phyloP scores from a whole-genome alignment of 2,888 invertebrate genomes.

The Chloroclystis v-ata region DNA sequence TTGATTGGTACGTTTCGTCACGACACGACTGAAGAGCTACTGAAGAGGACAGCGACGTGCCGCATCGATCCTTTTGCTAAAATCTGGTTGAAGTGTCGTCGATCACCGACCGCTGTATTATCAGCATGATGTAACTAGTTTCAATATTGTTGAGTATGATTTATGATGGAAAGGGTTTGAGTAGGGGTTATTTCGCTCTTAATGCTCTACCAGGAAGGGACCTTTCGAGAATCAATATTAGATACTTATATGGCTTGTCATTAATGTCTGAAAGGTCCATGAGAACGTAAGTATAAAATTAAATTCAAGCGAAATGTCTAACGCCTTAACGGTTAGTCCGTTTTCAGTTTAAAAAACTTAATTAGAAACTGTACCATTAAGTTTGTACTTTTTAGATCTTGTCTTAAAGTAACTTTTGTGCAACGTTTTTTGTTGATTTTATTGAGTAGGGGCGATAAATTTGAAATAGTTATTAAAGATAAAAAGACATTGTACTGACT shows the following conservation, averaged over 20 bases:
- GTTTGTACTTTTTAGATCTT: no score
- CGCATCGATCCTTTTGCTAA: slow-evolving; percentile 8
- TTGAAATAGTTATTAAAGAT: no score
- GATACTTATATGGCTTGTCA: not conserved
- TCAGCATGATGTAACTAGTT: not conserved
- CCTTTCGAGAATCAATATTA: not conserved
- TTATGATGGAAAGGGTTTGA: slow-evolving; percentile 2
- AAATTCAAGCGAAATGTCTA: no score
- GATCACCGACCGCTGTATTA: not conserved
- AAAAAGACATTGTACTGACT: no score
- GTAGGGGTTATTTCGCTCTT: not conserved
- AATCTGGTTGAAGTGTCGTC: slow-evolving; percentile 6
- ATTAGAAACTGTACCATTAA: no score
- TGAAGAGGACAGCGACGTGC: slow-evolving; percentile 10
- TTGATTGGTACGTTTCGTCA: slow-evolving; percentile 14
- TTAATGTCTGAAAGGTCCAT: not conserved
- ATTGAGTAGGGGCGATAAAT: no score
- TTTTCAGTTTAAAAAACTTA: no score
- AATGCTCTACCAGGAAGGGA: not conserved
- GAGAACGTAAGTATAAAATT: not conserved
- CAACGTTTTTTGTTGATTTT: no score
- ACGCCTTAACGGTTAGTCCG: no score
- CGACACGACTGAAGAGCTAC: slow-evolving; percentile 6
- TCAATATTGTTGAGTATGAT: slow-evolving; percentile 5
- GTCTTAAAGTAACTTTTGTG: no score